A percentile compares a stretch with the other conserved stretches of the same genome.
Conservation (phyloP, 2,113 vertebrate species). For the Leptobrachium ailaonicum region DNA sequence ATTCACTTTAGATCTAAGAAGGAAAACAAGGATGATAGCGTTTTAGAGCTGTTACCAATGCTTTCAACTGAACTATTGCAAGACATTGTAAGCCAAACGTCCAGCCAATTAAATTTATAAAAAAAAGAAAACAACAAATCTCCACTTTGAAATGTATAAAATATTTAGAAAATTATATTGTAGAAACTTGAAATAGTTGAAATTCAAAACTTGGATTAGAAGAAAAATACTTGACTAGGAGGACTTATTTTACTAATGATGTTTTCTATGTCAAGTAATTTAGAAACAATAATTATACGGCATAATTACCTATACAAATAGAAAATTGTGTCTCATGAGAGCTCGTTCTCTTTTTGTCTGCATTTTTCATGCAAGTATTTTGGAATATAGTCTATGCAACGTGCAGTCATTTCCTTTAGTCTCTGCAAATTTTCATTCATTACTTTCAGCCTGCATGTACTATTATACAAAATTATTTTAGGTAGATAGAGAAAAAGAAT, state of each 20-base stretch:
- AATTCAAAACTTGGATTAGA: not conserved
- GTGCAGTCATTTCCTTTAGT: not conserved
- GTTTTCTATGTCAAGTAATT: not conserved
- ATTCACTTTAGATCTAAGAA: no score
- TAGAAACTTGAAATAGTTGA: not conserved
- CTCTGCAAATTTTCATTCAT: not conserved
- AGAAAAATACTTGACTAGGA: not conserved
- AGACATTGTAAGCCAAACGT: no score
- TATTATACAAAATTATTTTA: not conserved
- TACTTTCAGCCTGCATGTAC: not conserved
- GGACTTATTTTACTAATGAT: not conserved
- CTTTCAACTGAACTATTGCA: no score
- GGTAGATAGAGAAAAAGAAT: conserved; percentile 1
- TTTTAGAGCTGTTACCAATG: no score
- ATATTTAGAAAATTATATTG: not conserved
- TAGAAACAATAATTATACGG: not conserved
- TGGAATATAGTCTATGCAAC: not conserved
- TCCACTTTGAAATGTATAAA: no score
- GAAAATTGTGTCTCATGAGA: not conserved
- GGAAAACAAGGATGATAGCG: no score
- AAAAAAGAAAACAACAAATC: no score
- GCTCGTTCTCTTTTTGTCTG: not conserved
- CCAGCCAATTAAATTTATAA: no score
- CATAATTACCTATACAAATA: conserved; percentile 1
- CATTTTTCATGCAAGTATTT: no score